Conservation (phyloP, 2,888 invertebrate species). For the Digitonthophagus gazella region DNA sequence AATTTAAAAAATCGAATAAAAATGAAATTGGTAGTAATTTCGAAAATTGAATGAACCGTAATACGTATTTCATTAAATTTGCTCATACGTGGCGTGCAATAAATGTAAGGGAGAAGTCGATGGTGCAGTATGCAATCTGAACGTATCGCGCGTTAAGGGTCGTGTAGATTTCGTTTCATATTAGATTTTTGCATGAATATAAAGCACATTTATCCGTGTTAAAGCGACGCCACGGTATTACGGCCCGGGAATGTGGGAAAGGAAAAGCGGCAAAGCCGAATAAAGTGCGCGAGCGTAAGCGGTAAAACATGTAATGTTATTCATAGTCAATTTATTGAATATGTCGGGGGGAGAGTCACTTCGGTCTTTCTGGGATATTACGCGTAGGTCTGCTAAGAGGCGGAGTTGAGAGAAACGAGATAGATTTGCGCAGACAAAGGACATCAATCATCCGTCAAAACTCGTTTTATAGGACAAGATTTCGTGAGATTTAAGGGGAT, state of each 20-base stretch:
- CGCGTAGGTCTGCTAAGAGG: not conserved
- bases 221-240: constrained; percentile 1
- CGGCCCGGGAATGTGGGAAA: not conserved
- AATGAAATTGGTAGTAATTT: no score
- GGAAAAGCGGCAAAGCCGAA: not conserved
- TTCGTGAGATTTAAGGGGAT: no score
- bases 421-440: no score
- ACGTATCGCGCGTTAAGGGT: no score
- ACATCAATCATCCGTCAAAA: no score
- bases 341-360: not conserved
- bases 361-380: not conserved
- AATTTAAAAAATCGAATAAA: no score
- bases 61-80: no score
- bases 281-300: constrained; percentile 3
- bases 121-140: not conserved
- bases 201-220: constrained; percentile 10
- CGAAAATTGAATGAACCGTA: no score
- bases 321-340: constrained; percentile 25
- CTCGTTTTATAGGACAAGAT: no score
- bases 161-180: constrained; percentile 4
- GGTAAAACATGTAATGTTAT: constrained; percentile 22
- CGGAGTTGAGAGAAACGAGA: no score
- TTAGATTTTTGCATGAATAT: constrained; percentile 13
- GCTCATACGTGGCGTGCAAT: no score
- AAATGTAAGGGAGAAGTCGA: not conserved